Base-by-base conservation (phyloP, 2,888 invertebrate genomes). In the Dryomyza anilis region DNA sequence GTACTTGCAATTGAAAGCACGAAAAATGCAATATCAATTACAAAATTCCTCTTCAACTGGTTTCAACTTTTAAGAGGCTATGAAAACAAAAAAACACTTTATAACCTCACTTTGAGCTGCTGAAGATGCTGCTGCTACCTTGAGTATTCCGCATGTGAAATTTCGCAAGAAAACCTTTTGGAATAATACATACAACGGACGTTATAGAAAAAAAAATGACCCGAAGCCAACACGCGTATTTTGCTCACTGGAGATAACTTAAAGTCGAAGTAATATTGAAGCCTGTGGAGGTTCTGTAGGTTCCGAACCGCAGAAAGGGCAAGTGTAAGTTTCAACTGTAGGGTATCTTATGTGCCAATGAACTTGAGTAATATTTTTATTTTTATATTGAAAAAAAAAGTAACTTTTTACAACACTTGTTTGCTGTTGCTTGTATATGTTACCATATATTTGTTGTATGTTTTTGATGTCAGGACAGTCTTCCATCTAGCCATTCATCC, bases 31-130 rank as follows among this genome's bases (percentile, higher is more conserved):
- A 59, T 71, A 70, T 70, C 70, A 72, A 71, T 72, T 71, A 71
- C 69, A 66, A 70, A 72, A 70, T 70, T 59, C 70, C 69, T 61
- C 10, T 21, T 56, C 60, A 70, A 71, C 70, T 68, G 68, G 67
- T 72, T 69, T 56, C 36, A 55, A 56, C 56, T 60, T 57, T 33
- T 59, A 48, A 21, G 6, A 14, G 19, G 16, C n/a, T 16, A 45
- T 16, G 7, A 45, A 14, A 45, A 48, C 39, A 27, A 50, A 23
- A n/a, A n/a, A 21, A 50, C 50, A 50, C n/a, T 25, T 48, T 19
- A 14, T 14, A 21, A 25, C 19, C 14, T 21, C 14, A 14, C 5
- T 6, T 6, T 33, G 6, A 12, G n/a, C 21, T 46, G 23, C 16
- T 46, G 21, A 23, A 25, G 16, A 43, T 43, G n/a, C 43, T 25